Evolutionary conservation across 2,888 invertebrate species (phyloP).

Genomic region (Ectobius pallidus): DNA sequence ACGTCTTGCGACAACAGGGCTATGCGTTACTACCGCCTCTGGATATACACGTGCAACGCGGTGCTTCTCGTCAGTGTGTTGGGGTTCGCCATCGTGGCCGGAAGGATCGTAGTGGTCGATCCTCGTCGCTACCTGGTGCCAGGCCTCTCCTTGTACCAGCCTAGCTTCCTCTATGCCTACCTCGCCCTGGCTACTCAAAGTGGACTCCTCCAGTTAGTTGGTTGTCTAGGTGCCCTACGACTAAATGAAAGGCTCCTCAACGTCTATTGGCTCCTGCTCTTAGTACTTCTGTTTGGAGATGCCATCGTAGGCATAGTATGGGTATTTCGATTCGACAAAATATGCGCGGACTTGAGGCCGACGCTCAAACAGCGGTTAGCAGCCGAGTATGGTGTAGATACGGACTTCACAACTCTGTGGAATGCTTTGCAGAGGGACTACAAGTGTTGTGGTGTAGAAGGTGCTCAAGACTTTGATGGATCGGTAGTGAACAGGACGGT

Average conservation of each 20-base stretch:
- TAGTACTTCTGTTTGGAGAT: conserved; percentile 82
- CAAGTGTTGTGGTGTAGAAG: conserved; percentile 79
- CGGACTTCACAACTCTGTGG: conserved; percentile 78
- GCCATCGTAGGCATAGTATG: conserved; percentile 83
- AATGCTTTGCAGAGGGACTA: conserved; percentile 76
- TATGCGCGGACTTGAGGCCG: conserved; percentile 76
- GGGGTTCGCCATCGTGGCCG: conserved; percentile 78
- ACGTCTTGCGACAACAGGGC: conserved; percentile 50
- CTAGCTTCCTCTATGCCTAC: conserved; percentile 84
- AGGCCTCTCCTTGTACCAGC: conserved; percentile 77
- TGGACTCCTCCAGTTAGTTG: conserved; percentile 72
- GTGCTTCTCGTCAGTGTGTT: conserved; percentile 83
- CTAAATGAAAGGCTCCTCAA: conserved; percentile 81
- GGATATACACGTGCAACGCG: conserved; percentile 92
- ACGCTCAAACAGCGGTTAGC: conserved; percentile 65
- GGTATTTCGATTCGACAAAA: conserved; percentile 79
- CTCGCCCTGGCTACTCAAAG: conserved; percentile 78
- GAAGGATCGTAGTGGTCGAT: conserved; percentile 53
- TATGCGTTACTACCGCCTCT: conserved; percentile 85
- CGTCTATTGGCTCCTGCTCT: conserved; percentile 81
- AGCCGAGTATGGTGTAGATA: conserved; percentile 74
- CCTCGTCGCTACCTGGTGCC: conserved; percentile 65
- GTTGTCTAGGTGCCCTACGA: conserved; percentile 80
- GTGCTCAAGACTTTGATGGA: conserved; percentile 56
- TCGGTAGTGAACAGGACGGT: conserved; percentile 21